Evolutionary conservation across 2,113 vertebrate species (phyloP).

Genomic region (Calypte anna): DNA sequence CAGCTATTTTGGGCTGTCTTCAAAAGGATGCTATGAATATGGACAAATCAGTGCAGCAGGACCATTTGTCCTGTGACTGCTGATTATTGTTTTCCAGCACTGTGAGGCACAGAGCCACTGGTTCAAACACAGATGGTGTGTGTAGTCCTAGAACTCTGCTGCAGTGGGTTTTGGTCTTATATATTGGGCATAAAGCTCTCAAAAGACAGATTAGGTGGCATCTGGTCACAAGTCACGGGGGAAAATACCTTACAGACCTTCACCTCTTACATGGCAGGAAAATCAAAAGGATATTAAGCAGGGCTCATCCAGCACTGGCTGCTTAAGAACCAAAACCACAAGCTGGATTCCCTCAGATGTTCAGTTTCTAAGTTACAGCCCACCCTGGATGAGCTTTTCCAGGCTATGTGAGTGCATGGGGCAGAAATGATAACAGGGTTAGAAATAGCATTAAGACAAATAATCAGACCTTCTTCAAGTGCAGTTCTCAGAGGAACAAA

Average conservation of each 20-base stretch:
- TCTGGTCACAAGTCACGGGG: neutral
- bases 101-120: neutral
- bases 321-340: neutral
- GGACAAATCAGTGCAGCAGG: neutral
- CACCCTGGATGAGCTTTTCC: neutral
- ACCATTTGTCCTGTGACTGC: neutral
- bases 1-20: neutral
- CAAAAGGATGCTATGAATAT: neutral
- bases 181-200: neutral
- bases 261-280: neutral
- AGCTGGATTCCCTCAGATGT: neutral
- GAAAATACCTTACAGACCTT: neutral
- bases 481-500: slow-evolving; percentile 2
- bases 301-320: neutral
- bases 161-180: neutral
- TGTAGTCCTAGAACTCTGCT: neutral
- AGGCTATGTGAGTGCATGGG: neutral
- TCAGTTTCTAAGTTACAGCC: neutral
- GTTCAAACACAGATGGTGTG: neutral
- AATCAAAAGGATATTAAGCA: neutral
- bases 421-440: neutral
- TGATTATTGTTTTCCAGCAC: neutral
- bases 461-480: neutral
- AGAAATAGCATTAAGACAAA: slow-evolving; percentile 2
- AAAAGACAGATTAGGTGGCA: neutral